Base-by-base conservation (phyloP, 2,113 vertebrate species). In the Cyanistes caeruleus region DNA sequence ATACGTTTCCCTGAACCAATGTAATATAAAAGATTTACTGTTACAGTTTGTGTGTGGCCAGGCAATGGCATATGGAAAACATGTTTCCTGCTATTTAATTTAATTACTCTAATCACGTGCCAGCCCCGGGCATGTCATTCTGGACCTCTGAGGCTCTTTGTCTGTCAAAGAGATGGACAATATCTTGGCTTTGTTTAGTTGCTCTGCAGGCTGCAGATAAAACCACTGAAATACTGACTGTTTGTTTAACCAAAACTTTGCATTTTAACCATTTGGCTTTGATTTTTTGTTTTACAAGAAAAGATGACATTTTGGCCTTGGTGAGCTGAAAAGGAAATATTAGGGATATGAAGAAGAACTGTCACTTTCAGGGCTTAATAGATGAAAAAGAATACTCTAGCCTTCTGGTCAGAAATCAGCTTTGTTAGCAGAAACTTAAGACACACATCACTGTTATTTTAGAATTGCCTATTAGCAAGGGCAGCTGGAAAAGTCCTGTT, bases 71-170 rank as follows among this genome's bases (percentile, higher is more conserved):
- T 98, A 98, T 98, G 98, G 98, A 98, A 98, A 98, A 98, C 97
- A 98, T 98, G 98, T 98, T 98, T 98, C 98, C 98, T 98, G 98
- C 98, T 98, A 98, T 98, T 99, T 98, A 98, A 98, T 98, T 98
- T 98, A 98, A 99, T 99, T 98, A 98, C 97, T 96, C 97, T 96
- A 97, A 98, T 98, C 98, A 98, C 98, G 97, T 98, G 98, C 98
- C 98, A 98, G 98, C 98, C 98, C 92, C 76, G 5, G 98, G 98
- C 98, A 98, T 98, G 97, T 98, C 98, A 98, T 98, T 98, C 98
- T 97, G 98, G 87, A 98, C 97, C 97, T 98, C 97, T 98, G 98
- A 98, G 98, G 97, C 97, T 98, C 98, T 98, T 98, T 98, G 98
- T 98, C 98, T 98, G 94, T 98, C 97, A 98, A 97, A 97, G 97